Base-by-base conservation (phyloP, 2,797 vertebrate genomes). In the Prunella strophiata region DNA sequence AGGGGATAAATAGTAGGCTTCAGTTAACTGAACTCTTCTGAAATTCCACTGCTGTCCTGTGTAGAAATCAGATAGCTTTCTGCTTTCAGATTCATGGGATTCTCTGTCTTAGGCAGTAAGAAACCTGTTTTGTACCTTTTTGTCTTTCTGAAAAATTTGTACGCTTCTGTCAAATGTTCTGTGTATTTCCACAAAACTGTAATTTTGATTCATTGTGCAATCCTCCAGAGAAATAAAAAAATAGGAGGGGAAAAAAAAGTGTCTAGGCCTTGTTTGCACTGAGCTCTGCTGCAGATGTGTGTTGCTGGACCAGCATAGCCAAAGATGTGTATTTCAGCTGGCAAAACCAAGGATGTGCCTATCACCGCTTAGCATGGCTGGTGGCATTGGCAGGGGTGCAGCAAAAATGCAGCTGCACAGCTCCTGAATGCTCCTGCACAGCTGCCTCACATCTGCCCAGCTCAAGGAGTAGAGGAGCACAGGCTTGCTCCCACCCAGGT, bases 71-170 rank as follows among this genome's bases (percentile, higher is more conserved):
- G 13, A 34, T 57, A 67, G 5, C 34, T 63, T 84, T 32, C 50
- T 74, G n/a, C 62, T 83, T 95, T 91, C 54, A 62, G 48, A 51
- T 83, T 82, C 20, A n/a, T 0, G 1, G 48, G 19, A 34, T 75
- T 73, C 23, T 88, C 48, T 54, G 30, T 23, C 0, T 72, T 95
- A 81, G 55, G 67, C 70, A 91, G n/a, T 87, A 85, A 94, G 80
- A 91, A 95, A 94, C 38, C 36, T 85, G 13, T 85, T 94, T 79
- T 13, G 9, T 91, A 45, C 29, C 55, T 92, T 88, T 84, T 25
- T 47, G 43, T 91, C 83, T 87, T 97, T 93, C 51, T 84, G 61
- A 88, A 91, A 88, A 79, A 78, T 52, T 92, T 96, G 86, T 96
- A 63, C 66, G 22, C 61, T 65, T 97, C 68, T 71, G 67, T 72